phyloP scores from a whole-genome alignment of 1,140 invertebrate species.

The Drosophila repletoides region DNA sequence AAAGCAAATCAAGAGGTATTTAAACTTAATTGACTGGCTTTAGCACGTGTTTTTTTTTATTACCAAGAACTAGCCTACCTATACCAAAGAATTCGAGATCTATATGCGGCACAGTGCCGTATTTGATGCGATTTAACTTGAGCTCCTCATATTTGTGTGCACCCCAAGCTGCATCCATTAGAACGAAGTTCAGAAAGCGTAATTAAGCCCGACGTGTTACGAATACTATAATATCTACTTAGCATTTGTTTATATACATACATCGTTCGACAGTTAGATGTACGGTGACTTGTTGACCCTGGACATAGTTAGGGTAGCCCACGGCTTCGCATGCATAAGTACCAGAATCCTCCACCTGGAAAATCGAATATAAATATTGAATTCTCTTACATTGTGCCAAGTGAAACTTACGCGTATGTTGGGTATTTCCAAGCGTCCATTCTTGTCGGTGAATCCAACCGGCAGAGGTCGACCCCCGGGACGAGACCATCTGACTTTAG shows the following conservation, averaged over 20 bases:
- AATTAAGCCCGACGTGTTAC: background rate
- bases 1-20: too few species aligned
- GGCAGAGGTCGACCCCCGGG: constrained; percentile 88
- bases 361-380: constrained; percentile 19
- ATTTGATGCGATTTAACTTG: constrained; percentile 72
- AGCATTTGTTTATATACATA: constrained; percentile 84
- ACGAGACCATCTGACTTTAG: constrained; percentile 89
- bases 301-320: constrained; percentile 83
- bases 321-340: constrained; percentile 92
- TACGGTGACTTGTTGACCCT: constrained; percentile 85
- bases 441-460: constrained; percentile 86
- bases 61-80: constrained; percentile 76
- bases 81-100: constrained; percentile 80
- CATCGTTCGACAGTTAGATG: constrained; percentile 88
- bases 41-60: too few species aligned
- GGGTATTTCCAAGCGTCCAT: constrained; percentile 92
- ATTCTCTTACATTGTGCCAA: background rate
- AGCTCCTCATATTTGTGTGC: constrained; percentile 71
- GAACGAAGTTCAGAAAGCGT: constrained; percentile 1
- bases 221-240: background rate
- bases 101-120: constrained; percentile 80
- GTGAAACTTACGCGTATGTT: constrained; percentile 87
- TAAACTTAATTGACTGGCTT: too few species aligned
- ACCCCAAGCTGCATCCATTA: constrained; percentile 82
- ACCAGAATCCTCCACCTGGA: constrained; percentile 87